Conservation (phyloP, 2,888 invertebrate species). For the Andrena camellia region DNA sequence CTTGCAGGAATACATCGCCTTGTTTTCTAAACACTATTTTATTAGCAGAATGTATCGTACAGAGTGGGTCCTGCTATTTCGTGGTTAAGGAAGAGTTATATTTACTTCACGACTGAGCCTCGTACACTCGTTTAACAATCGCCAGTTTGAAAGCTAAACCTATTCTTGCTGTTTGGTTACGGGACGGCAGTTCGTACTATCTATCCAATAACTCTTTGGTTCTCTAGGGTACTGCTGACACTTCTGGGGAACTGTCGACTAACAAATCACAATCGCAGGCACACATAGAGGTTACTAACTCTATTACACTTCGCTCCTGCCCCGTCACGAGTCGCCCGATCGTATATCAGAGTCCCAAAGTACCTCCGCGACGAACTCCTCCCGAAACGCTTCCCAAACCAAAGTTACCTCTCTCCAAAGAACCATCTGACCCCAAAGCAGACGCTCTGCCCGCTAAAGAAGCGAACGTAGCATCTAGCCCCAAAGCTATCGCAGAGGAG, state of each 20-base stretch:
- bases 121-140: conserved; percentile 11
- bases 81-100: too few relatives aligned
- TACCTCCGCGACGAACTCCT: conserved; percentile 79
- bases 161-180: conserved; percentile 67
- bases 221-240: conserved; percentile 84
- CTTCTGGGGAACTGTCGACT: conserved; percentile 81
- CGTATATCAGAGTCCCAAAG: conserved; percentile 81
- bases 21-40: too few relatives aligned
- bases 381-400: conserved; percentile 72
- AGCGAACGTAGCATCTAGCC: conserved; percentile 18
- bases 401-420: conserved; percentile 55
- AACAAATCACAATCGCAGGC: conserved; percentile 77
- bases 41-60: too few relatives aligned
- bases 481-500: conserved; percentile 50
- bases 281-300: conserved; percentile 75
- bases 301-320: conserved; percentile 68
- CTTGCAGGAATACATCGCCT: too few relatives aligned
- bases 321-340: conserved; percentile 74
- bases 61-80: too few relatives aligned
- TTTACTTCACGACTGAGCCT: conserved; percentile 16
- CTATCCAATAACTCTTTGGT: conserved; percentile 74
- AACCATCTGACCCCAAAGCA: conserved; percentile 46
- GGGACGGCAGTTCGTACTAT: conserved; percentile 63
- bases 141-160: conserved; percentile 23
- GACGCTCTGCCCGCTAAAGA: conserved; percentile 53